Evolutionary conservation across 2,113 vertebrate species (phyloP), one percentile per base, ranked within the genome.

Genomic region (Amphilophus citrinellus): DNA sequence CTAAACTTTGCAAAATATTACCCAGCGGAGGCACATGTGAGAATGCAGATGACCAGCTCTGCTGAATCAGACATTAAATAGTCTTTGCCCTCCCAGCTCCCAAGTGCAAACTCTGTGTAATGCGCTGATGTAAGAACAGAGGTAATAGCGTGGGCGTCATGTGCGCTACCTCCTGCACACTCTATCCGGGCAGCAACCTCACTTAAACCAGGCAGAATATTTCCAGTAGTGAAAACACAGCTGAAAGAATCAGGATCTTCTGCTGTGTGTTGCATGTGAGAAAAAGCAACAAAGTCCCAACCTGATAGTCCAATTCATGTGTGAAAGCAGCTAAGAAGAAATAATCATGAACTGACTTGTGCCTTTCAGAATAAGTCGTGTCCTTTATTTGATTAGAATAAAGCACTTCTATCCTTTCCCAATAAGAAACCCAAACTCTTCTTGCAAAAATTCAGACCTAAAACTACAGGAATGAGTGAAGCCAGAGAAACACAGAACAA

Each of bases 401-500:
- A 82, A 42, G 39, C 61, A 71, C 3, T 13, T 84, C 2, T 30
- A 65, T 86, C 68, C 59, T 57, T 84, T n/a, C 68, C 63, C 58
- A 81, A 68, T 63, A 65, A 76, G 66, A 86, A 50, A 59, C 79
- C 24, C 60, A 24, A 90, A 88, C 56, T 83, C 39, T 58, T 87
- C 75, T 77, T 63, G 14, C 50, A 84, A 27, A 62, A 47, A 56
- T 62, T 61, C 18, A 62, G 62, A 53, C 79, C 57, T 83, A 76
- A 20, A 80, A 73, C 66, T 68, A 22, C 42, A 73, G 20, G 86
- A 90, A 83, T 66, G 78, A 83, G 47, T 57, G 58, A 32, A 71
- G 39, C 50, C 85, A 5, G 50, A 88, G 66, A 89, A 85, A 81
- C 77, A 65, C 83, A 88, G 87, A 94, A 89, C 79, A 85, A 89